Percentiles rank a stretch among this genome's conserved stretches.
These are phyloP conservation scores for Pelecanoides urinatrix DNA, from an alignment of 2,113 vertebrate genomes.

Conservation along the genomic window DNA sequence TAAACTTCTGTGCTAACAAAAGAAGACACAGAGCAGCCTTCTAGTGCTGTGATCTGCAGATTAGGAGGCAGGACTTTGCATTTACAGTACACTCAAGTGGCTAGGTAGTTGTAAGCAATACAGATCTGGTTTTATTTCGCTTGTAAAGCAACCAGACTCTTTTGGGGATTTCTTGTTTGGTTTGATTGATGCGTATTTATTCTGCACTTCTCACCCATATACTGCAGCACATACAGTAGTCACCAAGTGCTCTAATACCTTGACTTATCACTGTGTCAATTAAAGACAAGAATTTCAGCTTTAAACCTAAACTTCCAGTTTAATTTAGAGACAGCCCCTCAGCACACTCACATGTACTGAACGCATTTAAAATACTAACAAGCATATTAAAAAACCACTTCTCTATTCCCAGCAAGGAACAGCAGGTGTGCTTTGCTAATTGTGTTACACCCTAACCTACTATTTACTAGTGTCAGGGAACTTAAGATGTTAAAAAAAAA, in stretches of 20 bases:
- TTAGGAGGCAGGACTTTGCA: background rate
- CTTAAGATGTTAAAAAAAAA: background rate
- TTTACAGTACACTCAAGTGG: background rate
- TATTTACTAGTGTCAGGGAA: background rate
- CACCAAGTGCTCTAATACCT: background rate
- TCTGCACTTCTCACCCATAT: background rate
- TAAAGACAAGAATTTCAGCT: background rate
- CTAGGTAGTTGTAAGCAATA: background rate
- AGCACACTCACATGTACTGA: background rate
- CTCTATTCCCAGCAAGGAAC: background rate
- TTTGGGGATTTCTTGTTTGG: background rate
- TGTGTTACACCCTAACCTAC: background rate
- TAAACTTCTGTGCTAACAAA: background rate
- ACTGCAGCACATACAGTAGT: background rate
- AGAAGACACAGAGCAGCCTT: background rate
- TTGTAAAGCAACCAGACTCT: background rate
- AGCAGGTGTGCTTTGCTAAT: conserved; percentile 22
- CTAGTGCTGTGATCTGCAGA: background rate
- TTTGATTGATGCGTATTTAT: background rate
- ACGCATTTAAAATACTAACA: background rate
- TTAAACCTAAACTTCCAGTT: background rate
- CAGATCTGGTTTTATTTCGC: background rate
- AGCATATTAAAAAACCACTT: background rate
- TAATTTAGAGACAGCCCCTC: background rate
- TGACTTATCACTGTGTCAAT: background rate